These are phyloP conservation scores for Brachionus calyciflorus DNA, from an alignment of 1,140 invertebrate genomes.

Conservation along the genomic window DNA sequence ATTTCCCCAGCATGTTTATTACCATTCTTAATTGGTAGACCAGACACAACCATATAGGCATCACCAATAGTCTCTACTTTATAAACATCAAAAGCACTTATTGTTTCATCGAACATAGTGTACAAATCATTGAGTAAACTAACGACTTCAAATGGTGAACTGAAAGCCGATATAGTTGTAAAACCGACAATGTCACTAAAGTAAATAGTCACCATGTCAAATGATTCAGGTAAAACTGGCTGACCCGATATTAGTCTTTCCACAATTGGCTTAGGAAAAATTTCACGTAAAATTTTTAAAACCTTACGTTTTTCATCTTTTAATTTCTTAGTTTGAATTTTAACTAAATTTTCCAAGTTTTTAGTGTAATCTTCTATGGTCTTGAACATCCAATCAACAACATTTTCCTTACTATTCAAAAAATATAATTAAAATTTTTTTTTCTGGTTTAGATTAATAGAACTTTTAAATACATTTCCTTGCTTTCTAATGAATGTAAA, in stretches of 20 bases:
- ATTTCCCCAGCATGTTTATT: conserved; percentile 66
- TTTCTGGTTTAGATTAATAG: no score
- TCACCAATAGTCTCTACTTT: conserved; percentile 63
- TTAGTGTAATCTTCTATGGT: conserved; percentile 91
- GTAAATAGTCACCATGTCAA: conserved; percentile 78
- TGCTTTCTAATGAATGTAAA: no score
- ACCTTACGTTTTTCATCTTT: conserved; percentile 90
- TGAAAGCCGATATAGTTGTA: conserved; percentile 89
- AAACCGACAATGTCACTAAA: conserved; percentile 99
- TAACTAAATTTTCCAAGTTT: conserved; percentile 83
- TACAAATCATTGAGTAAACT: conserved; percentile 43
- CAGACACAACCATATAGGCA: conserved; percentile 56
- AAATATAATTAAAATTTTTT: no score
- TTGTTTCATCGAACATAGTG: conserved; percentile 53
- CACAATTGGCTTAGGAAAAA: conserved; percentile 83
- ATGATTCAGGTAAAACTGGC: conserved; percentile 80
- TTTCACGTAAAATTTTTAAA: conserved; percentile 81
- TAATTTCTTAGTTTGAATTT: conserved; percentile 80
- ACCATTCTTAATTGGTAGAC: not conserved
- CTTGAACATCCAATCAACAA: conserved; percentile 91
- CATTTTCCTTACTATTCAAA: conserved; percentile 75
- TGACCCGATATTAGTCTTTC: conserved; percentile 80
- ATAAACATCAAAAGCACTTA: conserved; percentile 76
- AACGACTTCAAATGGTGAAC: conserved; percentile 77
- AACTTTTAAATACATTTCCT: no score